These are phyloP conservation scores for Rhopalosiphum padi DNA, from an alignment of 1,140 invertebrate species.

Conservation along the genomic window DNA sequence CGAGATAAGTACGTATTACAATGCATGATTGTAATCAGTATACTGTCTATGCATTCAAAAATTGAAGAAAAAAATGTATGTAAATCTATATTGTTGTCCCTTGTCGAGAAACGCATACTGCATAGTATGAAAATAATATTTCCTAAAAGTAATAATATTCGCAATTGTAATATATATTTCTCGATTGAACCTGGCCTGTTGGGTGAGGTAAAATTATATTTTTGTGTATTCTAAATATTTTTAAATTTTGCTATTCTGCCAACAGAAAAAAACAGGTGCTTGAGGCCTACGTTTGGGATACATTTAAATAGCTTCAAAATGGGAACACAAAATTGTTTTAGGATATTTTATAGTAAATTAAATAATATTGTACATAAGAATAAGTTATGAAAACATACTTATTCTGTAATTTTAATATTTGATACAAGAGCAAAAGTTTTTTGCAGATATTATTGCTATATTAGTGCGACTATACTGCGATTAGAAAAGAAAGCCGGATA, in stretches of 20 bases:
- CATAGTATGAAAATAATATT: neutral
- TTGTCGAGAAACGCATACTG: neutral
- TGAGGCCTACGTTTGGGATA: slow-evolving; percentile 34
- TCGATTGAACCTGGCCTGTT: neutral
- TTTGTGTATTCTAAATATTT: neutral
- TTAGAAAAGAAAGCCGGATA: no score
- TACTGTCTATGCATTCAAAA: no score
- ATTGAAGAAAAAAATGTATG: neutral
- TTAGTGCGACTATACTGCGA: no score
- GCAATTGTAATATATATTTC: neutral
- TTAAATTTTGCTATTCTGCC: slow-evolving; percentile 10
- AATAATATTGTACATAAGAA: neutral
- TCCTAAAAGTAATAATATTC: neutral
- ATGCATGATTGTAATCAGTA: neutral
- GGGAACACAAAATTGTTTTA: neutral
- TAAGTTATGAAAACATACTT: neutral
- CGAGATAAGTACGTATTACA: neutral
- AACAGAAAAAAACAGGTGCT: neutral
- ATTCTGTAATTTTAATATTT: no score
- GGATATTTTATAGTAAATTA: neutral
- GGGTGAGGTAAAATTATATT: neutral
- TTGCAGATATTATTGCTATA: no score
- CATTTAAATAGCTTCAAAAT: neutral
- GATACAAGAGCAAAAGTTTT: no score
- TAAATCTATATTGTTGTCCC: neutral